Conservation (phyloP, 1,140 invertebrate species). For the Philotrypesis tridentata region DNA sequence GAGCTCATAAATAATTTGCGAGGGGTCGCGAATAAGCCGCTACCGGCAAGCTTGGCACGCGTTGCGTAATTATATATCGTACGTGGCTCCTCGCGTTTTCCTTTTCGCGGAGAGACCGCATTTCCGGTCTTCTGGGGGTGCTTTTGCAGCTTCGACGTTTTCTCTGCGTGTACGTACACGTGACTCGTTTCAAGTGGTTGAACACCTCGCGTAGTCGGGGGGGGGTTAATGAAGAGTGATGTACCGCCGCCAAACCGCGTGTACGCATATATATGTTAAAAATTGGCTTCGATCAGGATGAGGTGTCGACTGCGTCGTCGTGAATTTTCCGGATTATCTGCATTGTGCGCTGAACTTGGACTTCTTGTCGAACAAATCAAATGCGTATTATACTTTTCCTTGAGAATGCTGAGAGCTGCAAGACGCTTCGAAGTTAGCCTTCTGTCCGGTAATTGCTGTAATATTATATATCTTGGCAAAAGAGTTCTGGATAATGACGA, state of each 20-base stretch:
- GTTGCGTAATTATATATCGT: slow-evolving; percentile 63
- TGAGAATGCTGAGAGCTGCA: neutral
- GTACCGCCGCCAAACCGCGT: neutral
- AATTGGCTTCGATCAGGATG: too few relatives aligned
- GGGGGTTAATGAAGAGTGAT: neutral
- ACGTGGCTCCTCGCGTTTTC: neutral
- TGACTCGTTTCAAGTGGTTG: neutral
- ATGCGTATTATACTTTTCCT: too few relatives aligned
- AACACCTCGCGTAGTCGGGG: neutral
- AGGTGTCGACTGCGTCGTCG: too few relatives aligned
- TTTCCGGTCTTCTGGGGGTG: neutral
- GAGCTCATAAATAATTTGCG: slow-evolving; percentile 71
- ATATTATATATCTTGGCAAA: neutral
- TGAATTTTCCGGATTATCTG: too few relatives aligned
- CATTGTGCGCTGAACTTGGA: too few relatives aligned
- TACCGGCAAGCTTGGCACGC: slow-evolving; percentile 55
- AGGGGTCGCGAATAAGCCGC: slow-evolving; percentile 56
- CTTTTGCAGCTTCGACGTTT: neutral
- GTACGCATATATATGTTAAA: too few relatives aligned
- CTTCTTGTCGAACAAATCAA: too few relatives aligned
- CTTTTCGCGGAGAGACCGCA: neutral
- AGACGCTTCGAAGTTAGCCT: neutral
- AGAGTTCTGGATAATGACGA: neutral
- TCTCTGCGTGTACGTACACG: too few relatives aligned
- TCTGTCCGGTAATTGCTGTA: neutral